Percentiles rank a stretch among this genome's conserved stretches.
Evolutionary conservation across 35 echinoderm and acorn worm species (phyloP).

Genomic region (Nesometra sesokonis): DNA sequence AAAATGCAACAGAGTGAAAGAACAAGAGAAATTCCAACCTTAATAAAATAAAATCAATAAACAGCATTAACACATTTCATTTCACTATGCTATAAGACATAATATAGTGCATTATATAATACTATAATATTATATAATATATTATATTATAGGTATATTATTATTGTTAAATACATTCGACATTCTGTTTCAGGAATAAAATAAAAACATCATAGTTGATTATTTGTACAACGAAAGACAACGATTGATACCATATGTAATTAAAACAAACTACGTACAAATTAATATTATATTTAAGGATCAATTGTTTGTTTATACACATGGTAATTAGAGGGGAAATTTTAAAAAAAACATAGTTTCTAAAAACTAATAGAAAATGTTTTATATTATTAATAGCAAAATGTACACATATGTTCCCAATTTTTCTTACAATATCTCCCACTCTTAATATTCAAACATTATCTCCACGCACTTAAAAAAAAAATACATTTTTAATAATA

Average conservation of each 20-base stretch:
- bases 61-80: not conserved
- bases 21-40: not conserved
- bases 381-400: not conserved
- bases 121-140: no score
- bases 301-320: not conserved
- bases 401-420: not conserved
- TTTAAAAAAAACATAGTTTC: not conserved
- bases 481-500: no score
- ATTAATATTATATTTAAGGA: not conserved
- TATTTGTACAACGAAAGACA: not conserved
- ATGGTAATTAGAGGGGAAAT: not conserved
- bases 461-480: no score
- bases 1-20: not conserved
- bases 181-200: not conserved
- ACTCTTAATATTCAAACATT: not conserved
- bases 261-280: not conserved
- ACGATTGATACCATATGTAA: not conserved
- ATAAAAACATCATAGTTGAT: not conserved
- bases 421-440: not conserved
- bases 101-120: no score
- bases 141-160: not conserved
- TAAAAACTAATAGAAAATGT: not conserved
- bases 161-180: not conserved
- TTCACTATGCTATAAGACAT: not conserved
- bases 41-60: not conserved